Conservation (phyloP, 2,888 invertebrate genomes). For the Dorcus parallelipipedus region DNA sequence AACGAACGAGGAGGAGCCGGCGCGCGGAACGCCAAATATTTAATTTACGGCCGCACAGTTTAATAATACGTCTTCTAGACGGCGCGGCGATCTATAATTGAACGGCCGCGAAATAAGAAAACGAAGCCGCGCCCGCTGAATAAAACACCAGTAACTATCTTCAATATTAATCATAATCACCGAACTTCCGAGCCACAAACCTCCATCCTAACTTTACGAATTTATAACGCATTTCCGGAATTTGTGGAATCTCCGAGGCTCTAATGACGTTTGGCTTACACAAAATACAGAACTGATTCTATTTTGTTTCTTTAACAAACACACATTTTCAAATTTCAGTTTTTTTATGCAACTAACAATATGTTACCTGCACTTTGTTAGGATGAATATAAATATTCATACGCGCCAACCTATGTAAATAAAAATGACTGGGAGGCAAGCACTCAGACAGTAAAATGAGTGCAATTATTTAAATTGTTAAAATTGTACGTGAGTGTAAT, state of each 20-base stretch:
- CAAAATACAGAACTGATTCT: too few species aligned
- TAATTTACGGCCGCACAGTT: not conserved
- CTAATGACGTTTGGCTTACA: too few species aligned
- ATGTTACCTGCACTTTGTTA: too few species aligned
- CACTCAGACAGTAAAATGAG: too few species aligned
- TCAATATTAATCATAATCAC: slow-evolving; percentile 14
- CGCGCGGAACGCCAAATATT: not conserved
- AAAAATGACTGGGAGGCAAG: too few species aligned
- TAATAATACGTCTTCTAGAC: not conserved
- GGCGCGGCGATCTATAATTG: not conserved
- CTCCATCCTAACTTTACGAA: slow-evolving; percentile 14
- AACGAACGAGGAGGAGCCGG: not conserved
- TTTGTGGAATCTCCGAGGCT: slow-evolving; percentile 1
- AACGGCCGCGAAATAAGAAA: not conserved
- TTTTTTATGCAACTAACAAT: too few species aligned
- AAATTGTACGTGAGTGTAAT: too few species aligned
- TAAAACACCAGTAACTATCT: slow-evolving; percentile 6
- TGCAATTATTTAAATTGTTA: too few species aligned
- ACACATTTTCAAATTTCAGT: too few species aligned
- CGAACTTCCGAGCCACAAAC: slow-evolving; percentile 6
- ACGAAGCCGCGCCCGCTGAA: not conserved
- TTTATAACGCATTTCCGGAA: slow-evolving; percentile 17
- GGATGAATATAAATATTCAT: too few species aligned
- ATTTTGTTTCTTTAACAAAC: too few species aligned
- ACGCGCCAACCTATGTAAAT: too few species aligned